Conservation (phyloP, 2,888 invertebrate genomes). For the Polietes domitor region DNA sequence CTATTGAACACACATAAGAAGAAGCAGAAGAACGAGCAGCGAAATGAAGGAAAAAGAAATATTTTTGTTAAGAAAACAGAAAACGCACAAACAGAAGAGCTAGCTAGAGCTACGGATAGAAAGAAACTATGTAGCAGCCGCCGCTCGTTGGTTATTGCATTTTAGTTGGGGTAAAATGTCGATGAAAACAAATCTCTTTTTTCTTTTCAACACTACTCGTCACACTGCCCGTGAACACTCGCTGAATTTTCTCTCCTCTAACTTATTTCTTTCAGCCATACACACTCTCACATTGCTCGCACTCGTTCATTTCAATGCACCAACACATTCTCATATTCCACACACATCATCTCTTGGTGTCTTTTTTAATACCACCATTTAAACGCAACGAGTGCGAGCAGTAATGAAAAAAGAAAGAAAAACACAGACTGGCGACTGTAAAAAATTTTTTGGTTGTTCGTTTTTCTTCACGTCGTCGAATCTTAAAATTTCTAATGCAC, state of each 20-base stretch:
- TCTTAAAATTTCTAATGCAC: conserved; percentile 79
- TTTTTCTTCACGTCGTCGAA: conserved; percentile 74
- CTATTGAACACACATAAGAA: conserved; percentile 23
- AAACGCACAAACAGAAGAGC: not conserved
- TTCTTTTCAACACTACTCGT: conserved; percentile 53
- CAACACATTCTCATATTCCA: conserved; percentile 54
- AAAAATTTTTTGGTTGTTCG: conserved; percentile 77
- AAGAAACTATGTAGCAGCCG: conserved; percentile 9
- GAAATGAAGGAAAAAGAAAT: conserved; percentile 37
- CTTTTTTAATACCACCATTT: conserved; percentile 59
- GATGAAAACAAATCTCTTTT: conserved; percentile 64
- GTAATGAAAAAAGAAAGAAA: conserved; percentile 79
- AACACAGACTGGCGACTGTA: conserved; percentile 76
- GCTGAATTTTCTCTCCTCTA: conserved; percentile 51
- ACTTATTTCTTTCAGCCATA: conserved; percentile 35
- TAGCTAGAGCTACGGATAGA: not conserved
- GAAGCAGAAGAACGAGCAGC: conserved; percentile 20
- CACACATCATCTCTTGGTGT: conserved; percentile 68
- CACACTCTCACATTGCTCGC: conserved; percentile 14
- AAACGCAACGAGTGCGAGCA: conserved; percentile 76
- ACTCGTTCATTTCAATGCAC: conserved; percentile 39
- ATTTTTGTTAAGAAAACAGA: conserved; percentile 34
- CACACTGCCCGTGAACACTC: conserved; percentile 1
- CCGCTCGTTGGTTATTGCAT: conserved; percentile 54
- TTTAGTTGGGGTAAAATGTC: conserved; percentile 28